Percentiles rank a stretch among this genome's conserved stretches.
These are phyloP conservation scores for Odontomachus brunneus DNA, from an alignment of 1,140 invertebrate genomes.

Conservation along the genomic window DNA sequence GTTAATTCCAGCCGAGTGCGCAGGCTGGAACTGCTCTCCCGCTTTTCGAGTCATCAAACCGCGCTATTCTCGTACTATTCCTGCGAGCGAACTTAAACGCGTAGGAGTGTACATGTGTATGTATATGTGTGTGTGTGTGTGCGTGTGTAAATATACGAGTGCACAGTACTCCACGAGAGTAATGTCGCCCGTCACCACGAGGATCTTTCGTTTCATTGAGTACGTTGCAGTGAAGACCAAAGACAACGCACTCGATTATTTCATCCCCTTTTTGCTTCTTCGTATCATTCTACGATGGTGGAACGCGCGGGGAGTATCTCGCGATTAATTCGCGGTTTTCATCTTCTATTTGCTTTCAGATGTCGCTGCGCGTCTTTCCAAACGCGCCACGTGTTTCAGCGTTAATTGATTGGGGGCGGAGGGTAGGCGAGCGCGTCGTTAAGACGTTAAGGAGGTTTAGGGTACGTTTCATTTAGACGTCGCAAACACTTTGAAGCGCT, in stretches of 20 bases:
- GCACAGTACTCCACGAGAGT: neutral
- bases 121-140: too few relatives aligned
- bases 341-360: too few relatives aligned
- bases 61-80: constrained; percentile 5
- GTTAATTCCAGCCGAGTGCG: constrained; percentile 64
- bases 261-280: too few relatives aligned
- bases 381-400: constrained; percentile 24
- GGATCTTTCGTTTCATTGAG: constrained; percentile 29
- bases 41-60: constrained; percentile 54
- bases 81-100: constrained; percentile 26
- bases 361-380: constrained; percentile 3
- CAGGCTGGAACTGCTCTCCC: constrained; percentile 7
- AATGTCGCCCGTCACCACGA: neutral
- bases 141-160: too few relatives aligned
- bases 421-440: neutral
- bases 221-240: neutral
- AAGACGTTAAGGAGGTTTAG: too few relatives aligned
- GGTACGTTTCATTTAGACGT: too few relatives aligned
- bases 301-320: too few relatives aligned
- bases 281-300: too few relatives aligned
- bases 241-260: constrained; percentile 13
- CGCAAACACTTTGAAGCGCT: too few relatives aligned
- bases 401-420: constrained; percentile 24
- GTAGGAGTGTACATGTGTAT: neutral
- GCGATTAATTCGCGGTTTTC: too few relatives aligned